A percentile compares a stretch with the other conserved stretches of the same genome.
These are phyloP conservation scores for Erethizon dorsatum DNA, from an alignment of 2,797 vertebrate genomes.

Conservation along the genomic window DNA sequence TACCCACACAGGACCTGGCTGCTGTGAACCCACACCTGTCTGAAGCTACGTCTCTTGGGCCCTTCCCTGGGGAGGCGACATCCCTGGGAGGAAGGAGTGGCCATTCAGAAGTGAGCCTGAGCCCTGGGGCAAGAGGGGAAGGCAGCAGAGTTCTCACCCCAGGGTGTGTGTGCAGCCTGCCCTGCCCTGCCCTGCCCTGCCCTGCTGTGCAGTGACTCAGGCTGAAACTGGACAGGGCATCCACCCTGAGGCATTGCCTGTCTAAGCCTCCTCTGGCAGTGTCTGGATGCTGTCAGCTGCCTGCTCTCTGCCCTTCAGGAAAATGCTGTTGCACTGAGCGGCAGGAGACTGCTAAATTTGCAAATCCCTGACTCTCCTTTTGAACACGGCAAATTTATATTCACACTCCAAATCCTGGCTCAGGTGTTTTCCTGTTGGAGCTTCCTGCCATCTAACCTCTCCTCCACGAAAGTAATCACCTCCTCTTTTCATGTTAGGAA, in stretches of 20 bases:
- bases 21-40: background rate
- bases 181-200: background rate
- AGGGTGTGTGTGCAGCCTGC: background rate
- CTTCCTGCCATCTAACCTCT: background rate
- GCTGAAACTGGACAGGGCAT: constrained; percentile 1
- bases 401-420: constrained; percentile 5
- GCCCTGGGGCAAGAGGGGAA: background rate
- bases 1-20: background rate
- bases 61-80: constrained; percentile 14
- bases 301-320: constrained; percentile 1
- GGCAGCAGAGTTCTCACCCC: background rate
- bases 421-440: background rate
- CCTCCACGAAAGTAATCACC: background rate
- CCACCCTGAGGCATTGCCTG: background rate
- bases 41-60: background rate
- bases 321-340: background rate
- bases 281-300: background rate
- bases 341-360: background rate
- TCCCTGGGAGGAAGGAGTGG: background rate
- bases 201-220: constrained; percentile 49
- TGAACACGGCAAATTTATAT: background rate
- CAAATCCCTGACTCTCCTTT: background rate
- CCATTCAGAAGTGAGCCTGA: background rate
- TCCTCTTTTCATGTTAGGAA: background rate
- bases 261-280: background rate